These are phyloP conservation scores for Acronicta psi DNA, from an alignment of 2,888 invertebrate genomes.

Conservation along the genomic window DNA sequence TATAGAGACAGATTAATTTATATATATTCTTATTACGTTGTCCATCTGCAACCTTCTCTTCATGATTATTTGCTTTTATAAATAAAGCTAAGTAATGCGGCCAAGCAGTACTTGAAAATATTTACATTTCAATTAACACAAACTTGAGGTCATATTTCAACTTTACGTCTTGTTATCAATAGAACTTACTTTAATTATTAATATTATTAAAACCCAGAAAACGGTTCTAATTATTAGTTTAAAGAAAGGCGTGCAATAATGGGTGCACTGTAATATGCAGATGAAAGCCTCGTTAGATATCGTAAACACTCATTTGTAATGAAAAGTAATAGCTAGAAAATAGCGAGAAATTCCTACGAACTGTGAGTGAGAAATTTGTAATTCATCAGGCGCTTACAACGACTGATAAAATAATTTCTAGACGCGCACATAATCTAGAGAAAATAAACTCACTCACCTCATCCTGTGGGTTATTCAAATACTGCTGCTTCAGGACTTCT, in stretches of 20 bases:
- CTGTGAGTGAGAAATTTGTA: neutral
- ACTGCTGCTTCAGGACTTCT: slow-evolving; percentile 87
- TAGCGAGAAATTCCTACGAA: neutral
- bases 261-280: too few species aligned
- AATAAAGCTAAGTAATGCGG: neutral
- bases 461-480: slow-evolving; percentile 72
- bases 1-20: too few species aligned
- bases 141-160: neutral
- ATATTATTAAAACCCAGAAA: too few species aligned
- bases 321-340: too few species aligned
- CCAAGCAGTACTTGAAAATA: neutral
- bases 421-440: neutral
- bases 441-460: slow-evolving; percentile 71
- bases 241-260: too few species aligned
- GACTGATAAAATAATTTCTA: too few species aligned
- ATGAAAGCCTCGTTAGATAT: too few species aligned
- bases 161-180: neutral
- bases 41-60: neutral
- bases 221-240: too few species aligned
- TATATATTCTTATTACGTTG: too few species aligned
- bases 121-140: neutral
- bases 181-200: neutral
- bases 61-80: neutral
- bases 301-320: too few species aligned
- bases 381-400: neutral